Evolutionary conservation across 2,888 invertebrate species (phyloP), one percentile per base, ranked within the genome.

Genomic region (Uropetala carovei): DNA sequence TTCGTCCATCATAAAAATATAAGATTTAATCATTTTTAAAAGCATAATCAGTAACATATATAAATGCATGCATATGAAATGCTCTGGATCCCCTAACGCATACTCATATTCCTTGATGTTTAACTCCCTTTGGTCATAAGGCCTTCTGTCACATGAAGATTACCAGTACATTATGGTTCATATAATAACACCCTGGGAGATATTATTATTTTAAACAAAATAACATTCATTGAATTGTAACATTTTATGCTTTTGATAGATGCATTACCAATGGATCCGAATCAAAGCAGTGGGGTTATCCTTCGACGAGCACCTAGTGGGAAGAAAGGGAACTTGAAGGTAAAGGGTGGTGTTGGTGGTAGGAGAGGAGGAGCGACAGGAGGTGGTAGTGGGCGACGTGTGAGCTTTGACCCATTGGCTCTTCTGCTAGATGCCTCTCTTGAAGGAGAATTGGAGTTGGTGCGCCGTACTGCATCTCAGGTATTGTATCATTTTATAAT

Each of bases 361-460:
- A 64, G 89, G 43, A 64, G 89, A 43, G 60, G 86, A 1, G 86
- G 86, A 64, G 60, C 64, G 43, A 43, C 59, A 4, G n/a, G 43
- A 5, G 18, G 30, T n/a, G 64, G 92, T 4, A 56, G 97, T 97
- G 94, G 97, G 8, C 96, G 99, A 93, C 96, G 99, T 93, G 99
- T 99, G 68, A 99, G 99, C 95, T 99, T 99, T 94, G 99, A 99
- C 96, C 99, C 99, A 30, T 96, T 99, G 94, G 99, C 99, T 0
- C 96, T 99, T 91, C 96, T 99, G 91, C 96, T 99, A 94, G 99
- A 99, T 95, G 99, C 99, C 85, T 99, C 99, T 94, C 96, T 99
- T 93, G 99, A 99, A 95, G 99, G 99, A 82, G 99, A 99, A 95
- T 96, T 99, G 94, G 99, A 99, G 94, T 96, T 99, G 93, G 99